These are phyloP conservation scores for Empidonax alnorum DNA, from an alignment of 2,113 vertebrate species.

Conservation along the genomic window DNA sequence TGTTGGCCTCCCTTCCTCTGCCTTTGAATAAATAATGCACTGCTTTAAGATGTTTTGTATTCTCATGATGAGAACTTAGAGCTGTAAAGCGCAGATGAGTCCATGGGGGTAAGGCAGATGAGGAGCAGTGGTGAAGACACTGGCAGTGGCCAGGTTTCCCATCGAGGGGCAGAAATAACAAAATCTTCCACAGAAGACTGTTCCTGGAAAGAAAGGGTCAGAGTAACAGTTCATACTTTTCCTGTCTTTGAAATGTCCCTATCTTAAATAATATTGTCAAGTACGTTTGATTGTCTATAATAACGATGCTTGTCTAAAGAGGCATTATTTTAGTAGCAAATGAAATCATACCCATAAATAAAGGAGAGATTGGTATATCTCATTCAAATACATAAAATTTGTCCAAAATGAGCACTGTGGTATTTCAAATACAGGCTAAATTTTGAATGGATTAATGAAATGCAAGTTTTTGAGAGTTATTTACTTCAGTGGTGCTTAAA, in stretches of 20 bases:
- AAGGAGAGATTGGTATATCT: neutral
- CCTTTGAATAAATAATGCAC: neutral
- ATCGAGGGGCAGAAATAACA: neutral
- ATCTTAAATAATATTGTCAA: neutral
- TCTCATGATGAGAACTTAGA: neutral
- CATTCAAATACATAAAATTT: neutral
- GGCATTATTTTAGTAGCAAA: neutral
- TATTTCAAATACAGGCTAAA: neutral
- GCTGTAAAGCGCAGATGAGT: neutral
- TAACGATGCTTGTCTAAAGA: neutral
- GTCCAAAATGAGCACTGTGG: neutral
- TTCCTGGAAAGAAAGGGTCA: neutral
- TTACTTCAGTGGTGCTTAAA: neutral
- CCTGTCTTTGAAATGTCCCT: neutral
- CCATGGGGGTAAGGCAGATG: neutral
- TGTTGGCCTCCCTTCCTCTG: neutral
- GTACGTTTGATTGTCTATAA: neutral
- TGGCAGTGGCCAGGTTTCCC: neutral
- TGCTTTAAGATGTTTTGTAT: neutral
- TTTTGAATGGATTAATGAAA: neutral
- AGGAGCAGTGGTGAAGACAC: neutral
- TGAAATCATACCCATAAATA: slow-evolving; percentile 5
- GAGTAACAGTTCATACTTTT: neutral
- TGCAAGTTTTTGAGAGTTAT: neutral
- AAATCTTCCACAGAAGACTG: neutral